These are phyloP conservation scores for Loris lydekkerianus DNA, from an alignment of 2,797 vertebrate species.

Conservation along the genomic window DNA sequence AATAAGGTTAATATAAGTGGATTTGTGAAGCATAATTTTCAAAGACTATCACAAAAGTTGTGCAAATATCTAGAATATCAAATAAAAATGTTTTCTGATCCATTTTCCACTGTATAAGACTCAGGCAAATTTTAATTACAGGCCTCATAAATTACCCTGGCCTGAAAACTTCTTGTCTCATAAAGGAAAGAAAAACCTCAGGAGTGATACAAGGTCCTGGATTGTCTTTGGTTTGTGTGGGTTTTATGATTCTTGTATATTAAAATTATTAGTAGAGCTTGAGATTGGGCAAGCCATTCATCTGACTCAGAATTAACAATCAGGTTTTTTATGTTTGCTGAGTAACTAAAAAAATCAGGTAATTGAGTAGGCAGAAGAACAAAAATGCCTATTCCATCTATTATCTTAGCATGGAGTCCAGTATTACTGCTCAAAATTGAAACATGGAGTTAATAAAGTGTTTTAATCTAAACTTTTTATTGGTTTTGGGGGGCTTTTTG, in stretches of 20 bases:
- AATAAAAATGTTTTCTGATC: background rate
- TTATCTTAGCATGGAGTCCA: background rate
- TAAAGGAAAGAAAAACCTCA: background rate
- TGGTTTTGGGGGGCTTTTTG: background rate
- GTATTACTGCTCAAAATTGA: background rate
- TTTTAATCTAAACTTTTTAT: background rate
- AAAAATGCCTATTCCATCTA: background rate
- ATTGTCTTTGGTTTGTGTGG: background rate
- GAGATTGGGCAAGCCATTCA: background rate
- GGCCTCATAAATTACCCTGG: background rate
- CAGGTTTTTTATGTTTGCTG: background rate
- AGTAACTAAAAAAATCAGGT: background rate
- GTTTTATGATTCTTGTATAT: background rate
- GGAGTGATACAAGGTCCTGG: background rate
- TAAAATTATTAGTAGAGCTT: constrained; percentile 23
- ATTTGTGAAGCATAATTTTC: constrained; percentile 1
- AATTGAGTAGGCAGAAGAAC: background rate
- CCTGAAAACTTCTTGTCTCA: background rate
- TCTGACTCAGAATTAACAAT: background rate
- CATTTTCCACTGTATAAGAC: background rate
- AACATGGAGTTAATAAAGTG: background rate
- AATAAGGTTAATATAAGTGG: background rate
- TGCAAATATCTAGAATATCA: background rate
- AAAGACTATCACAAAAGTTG: background rate
- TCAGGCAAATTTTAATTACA: background rate